phyloP scores from a whole-genome alignment of 2,888 invertebrate species.

The Sarcophaga subvicina region DNA sequence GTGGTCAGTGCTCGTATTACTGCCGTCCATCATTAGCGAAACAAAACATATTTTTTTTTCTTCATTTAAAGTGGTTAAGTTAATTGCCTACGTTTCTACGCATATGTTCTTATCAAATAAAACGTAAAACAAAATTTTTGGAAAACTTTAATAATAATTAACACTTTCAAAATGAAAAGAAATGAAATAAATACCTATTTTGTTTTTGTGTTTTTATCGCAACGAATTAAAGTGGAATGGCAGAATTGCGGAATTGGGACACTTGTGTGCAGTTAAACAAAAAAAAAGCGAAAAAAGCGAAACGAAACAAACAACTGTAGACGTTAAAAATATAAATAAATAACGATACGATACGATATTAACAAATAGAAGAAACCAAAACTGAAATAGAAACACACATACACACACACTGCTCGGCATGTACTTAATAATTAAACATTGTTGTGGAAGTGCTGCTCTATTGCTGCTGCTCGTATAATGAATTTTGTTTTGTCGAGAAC shows the following conservation, averaged over 20 bases:
- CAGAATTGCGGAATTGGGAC: constrained; percentile 79
- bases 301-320: neutral
- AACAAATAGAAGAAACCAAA: constrained; percentile 32
- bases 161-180: neutral
- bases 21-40: no score
- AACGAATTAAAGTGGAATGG: constrained; percentile 78
- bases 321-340: no score
- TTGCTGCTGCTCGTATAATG: constrained; percentile 6
- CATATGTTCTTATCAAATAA: neutral
- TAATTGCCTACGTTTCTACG: no score
- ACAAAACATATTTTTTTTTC: no score
- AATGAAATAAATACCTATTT: neutral
- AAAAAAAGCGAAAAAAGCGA: neutral
- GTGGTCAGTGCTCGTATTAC: constrained; percentile 24
- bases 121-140: neutral
- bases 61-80: no score
- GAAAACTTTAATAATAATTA: neutral
- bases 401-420: neutral
- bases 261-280: constrained; percentile 79
- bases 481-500: neutral
- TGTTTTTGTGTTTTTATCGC: constrained; percentile 27
- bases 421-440: constrained; percentile 33
- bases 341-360: constrained; percentile 13
- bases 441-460: constrained; percentile 4
- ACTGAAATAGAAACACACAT: neutral